Evolutionary conservation across 2,113 vertebrate genomes (phyloP).

Genomic region (Urocolius indicus): DNA sequence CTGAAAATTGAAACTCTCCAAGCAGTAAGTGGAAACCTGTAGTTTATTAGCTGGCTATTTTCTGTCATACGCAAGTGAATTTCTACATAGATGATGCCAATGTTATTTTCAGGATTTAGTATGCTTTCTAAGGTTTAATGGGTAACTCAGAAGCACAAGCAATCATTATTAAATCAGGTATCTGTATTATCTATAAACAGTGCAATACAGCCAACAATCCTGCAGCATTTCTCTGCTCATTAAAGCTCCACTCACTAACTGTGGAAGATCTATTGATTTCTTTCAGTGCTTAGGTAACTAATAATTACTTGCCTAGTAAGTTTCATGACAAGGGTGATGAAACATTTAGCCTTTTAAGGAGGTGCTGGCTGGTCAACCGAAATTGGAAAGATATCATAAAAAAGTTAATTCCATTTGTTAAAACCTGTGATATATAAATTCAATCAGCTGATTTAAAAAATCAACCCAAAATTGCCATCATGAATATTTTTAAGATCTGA

Average conservation of each 20-base stretch:
- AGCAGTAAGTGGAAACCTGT: neutral
- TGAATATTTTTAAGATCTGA: neutral
- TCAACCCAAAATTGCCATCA: neutral
- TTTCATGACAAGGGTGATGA: neutral
- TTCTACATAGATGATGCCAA: neutral
- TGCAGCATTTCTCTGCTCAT: neutral
- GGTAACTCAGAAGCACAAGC: neutral
- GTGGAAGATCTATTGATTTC: neutral
- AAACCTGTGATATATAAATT: neutral
- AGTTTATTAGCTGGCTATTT: neutral
- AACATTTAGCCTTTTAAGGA: neutral
- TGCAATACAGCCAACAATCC: neutral
- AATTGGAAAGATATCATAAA: neutral
- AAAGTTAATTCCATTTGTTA: neutral
- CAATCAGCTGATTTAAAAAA: neutral
- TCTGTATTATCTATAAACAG: neutral
- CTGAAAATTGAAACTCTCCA: neutral
- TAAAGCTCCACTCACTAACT: neutral
- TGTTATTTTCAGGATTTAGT: neutral
- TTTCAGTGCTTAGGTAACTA: neutral
- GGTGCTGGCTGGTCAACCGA: neutral
- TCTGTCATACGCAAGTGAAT: neutral
- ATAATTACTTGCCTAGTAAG: neutral
- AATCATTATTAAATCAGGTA: neutral
- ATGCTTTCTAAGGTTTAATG: neutral